Evolutionary conservation across 2,888 invertebrate genomes (phyloP).

Genomic region (Dendrolimus pini): DNA sequence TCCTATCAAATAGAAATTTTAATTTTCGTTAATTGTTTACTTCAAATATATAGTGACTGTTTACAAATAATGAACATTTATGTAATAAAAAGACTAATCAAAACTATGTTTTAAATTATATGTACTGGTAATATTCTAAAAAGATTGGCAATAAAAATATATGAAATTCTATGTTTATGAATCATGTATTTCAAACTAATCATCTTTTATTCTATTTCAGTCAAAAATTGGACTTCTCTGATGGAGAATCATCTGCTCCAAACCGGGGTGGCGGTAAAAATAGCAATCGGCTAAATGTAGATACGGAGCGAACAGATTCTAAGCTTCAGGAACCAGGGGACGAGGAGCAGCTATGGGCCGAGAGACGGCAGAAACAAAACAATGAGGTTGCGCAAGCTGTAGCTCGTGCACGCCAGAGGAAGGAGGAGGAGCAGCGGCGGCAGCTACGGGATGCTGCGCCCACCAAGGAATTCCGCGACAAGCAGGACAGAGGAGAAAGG

Average conservation of each 20-base stretch:
- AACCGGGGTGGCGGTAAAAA: conserved; percentile 46
- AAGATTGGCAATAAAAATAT: no score
- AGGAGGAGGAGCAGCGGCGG: conserved; percentile 92
- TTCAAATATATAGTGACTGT: no score
- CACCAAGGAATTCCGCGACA: conserved; percentile 39
- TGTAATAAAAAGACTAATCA: no score
- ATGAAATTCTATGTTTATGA: no score
- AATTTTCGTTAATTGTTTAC: no score
- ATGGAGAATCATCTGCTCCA: conserved; percentile 82
- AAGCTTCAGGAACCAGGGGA: conserved; percentile 57
- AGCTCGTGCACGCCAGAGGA: conserved; percentile 88
- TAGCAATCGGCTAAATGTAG: conserved; percentile 44
- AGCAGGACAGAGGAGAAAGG: conserved; percentile 26
- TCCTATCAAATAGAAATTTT: no score
- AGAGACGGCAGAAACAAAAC: conserved; percentile 80
- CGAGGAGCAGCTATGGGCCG: conserved; percentile 80
- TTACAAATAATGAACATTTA: no score
- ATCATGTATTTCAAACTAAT: not conserved
- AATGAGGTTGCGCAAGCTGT: conserved; percentile 87
- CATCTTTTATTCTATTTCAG: conserved; percentile 50
- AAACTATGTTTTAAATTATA: no score
- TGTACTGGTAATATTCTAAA: no score
- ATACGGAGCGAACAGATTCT: conserved; percentile 51
- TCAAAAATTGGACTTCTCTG: conserved; percentile 95
- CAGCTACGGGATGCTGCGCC: conserved; percentile 52